phyloP scores from a whole-genome alignment of 2,888 invertebrate genomes.

The Parascotia fuliginaria region DNA sequence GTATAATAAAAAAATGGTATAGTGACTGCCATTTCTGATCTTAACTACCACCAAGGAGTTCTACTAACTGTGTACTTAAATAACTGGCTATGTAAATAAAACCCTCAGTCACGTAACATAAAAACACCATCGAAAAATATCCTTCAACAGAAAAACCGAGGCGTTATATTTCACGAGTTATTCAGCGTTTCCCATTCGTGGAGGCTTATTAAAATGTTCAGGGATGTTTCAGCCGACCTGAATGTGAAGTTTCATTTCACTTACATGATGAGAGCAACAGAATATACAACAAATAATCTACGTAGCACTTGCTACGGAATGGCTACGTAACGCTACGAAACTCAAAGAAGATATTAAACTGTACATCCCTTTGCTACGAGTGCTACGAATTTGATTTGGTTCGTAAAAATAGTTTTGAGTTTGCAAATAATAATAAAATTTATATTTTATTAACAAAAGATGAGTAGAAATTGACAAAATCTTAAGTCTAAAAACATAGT shows the following conservation, averaged over 20 bases:
- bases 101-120: no score
- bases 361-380: constrained; percentile 19
- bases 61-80: no score
- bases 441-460: no score
- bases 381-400: constrained; percentile 7
- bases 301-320: constrained; percentile 13
- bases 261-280: background rate
- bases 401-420: no score
- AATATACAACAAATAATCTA: constrained; percentile 5
- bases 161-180: background rate
- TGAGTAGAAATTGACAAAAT: no score
- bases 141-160: background rate
- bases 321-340: constrained; percentile 18
- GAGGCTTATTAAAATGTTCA: constrained; percentile 22
- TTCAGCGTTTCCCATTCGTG: constrained; percentile 1
- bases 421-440: no score
- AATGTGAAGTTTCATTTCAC: constrained; percentile 12
- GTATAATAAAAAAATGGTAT: background rate
- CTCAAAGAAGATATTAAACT: constrained; percentile 36
- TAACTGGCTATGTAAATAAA: no score
- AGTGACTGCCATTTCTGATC: no score
- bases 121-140: background rate
- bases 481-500: no score
- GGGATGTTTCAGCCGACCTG: constrained; percentile 2
- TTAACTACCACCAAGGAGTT: no score